phyloP scores from a whole-genome alignment of 2,797 vertebrate genomes.

The Chelon labrosus region DNA sequence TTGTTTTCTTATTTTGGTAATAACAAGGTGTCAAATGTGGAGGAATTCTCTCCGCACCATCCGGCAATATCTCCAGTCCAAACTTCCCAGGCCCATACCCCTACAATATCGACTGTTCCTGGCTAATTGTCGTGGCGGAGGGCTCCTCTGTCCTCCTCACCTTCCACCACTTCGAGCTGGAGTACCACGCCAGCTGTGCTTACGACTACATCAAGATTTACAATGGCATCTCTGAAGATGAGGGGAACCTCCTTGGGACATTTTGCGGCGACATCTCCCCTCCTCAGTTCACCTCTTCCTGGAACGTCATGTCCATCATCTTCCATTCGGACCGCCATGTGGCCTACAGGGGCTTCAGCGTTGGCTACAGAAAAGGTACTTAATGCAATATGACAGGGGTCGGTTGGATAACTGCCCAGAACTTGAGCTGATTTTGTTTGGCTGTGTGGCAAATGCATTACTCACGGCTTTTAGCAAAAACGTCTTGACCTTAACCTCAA shows the following conservation, averaged over 20 bases:
- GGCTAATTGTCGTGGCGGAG: constrained; percentile 96
- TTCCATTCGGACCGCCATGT: constrained; percentile 97
- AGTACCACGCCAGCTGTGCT: constrained; percentile 90
- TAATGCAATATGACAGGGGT: constrained; percentile 40
- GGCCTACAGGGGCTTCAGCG: constrained; percentile 90
- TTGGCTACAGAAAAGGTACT: constrained; percentile 93
- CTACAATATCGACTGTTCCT: constrained; percentile 92
- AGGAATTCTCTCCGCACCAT: constrained; percentile 92
- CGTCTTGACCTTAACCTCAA: constrained; percentile 20
- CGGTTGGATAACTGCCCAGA: constrained; percentile 20
- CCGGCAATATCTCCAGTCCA: constrained; percentile 95
- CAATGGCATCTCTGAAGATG: constrained; percentile 90
- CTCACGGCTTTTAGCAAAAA: constrained; percentile 7
- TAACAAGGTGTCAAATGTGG: constrained; percentile 96
- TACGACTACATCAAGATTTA: constrained; percentile 98
- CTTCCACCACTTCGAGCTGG: constrained; percentile 94
- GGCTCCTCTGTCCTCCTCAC: constrained; percentile 94
- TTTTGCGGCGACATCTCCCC: constrained; percentile 92
- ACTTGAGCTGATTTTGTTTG: constrained; percentile 5
- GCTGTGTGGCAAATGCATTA: constrained; percentile 13
- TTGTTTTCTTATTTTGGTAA: constrained; percentile 9
- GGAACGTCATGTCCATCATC: constrained; percentile 95
- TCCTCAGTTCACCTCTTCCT: constrained; percentile 93
- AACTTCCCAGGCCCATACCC: constrained; percentile 96
- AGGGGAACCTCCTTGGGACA: constrained; percentile 94